Evolutionary conservation across 1,140 invertebrate genomes (phyloP).

Genomic region (Drosophila pseudoananassae): DNA sequence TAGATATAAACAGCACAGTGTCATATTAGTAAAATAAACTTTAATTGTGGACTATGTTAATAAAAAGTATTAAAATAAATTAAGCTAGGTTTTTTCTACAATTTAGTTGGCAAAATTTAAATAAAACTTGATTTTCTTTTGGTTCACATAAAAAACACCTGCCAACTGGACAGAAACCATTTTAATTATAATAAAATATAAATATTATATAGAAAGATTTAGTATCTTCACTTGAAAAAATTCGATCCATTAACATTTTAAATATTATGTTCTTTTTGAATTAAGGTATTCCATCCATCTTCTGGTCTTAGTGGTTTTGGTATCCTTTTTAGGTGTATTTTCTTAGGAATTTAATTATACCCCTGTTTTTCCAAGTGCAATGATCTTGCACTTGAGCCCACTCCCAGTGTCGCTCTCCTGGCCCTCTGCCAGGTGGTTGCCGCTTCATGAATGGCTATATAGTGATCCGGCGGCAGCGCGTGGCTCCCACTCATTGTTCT

Average conservation of each 20-base stretch:
- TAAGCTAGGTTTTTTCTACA: background rate
- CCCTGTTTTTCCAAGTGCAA: slow-evolving; percentile 5
- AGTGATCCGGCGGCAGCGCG: slow-evolving; percentile 11
- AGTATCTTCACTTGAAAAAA: background rate
- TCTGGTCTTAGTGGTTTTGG: background rate
- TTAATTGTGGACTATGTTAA: no score
- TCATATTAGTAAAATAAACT: background rate
- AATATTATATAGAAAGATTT: background rate
- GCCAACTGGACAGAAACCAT: background rate
- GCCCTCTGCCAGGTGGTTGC: slow-evolving; percentile 43
- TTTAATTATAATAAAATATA: background rate
- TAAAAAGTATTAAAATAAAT: background rate
- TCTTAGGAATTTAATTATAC: no score
- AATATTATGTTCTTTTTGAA: background rate
- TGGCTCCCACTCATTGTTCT: slow-evolving; percentile 35
- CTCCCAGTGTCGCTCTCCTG: slow-evolving; percentile 23
- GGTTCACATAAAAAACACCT: background rate
- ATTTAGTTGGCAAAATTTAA: background rate
- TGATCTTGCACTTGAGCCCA: slow-evolving; percentile 45
- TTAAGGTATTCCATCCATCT: no score
- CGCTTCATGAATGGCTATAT: slow-evolving; percentile 46
- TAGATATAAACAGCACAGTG: background rate
- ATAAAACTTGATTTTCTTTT: background rate
- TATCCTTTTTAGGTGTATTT: background rate
- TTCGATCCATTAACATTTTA: background rate